Percentiles rank a stretch among this genome's conserved stretches.
phyloP scores from a whole-genome alignment of 2,113 vertebrate genomes.

The Heliornis fulica region DNA sequence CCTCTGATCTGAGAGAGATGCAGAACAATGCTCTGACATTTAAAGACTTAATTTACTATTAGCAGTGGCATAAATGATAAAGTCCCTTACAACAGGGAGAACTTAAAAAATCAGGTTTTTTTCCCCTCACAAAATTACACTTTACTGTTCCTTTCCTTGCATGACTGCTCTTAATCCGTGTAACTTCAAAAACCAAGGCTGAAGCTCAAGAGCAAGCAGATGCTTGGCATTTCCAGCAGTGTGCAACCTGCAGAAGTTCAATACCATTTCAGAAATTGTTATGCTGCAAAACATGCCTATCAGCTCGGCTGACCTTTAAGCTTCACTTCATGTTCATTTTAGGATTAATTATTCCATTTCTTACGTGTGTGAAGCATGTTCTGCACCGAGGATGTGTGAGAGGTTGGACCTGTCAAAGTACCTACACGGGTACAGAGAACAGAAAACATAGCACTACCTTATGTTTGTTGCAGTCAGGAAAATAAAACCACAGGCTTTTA shows the following conservation, averaged over 20 bases:
- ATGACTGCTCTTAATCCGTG: not conserved
- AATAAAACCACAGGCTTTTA: not conserved
- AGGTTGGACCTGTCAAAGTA: not conserved
- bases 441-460: not conserved
- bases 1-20: not conserved
- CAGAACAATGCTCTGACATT: not conserved
- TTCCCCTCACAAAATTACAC: not conserved
- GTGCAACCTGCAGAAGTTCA: not conserved
- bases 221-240: constrained; percentile 19
- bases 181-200: not conserved
- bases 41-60: constrained; percentile 20
- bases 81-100: not conserved
- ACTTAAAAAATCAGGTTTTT: not conserved
- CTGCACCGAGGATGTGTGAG: not conserved
- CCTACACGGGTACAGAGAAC: not conserved
- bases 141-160: not conserved
- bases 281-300: not conserved
- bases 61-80: not conserved
- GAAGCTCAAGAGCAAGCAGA: not conserved
- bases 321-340: not conserved
- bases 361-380: not conserved
- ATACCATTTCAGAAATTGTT: not conserved
- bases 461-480: not conserved
- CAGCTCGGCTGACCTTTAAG: constrained; percentile 45
- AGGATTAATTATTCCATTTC: not conserved